Conservation (phyloP, 2,888 invertebrate species). For the Trimorus sp. region DNA sequence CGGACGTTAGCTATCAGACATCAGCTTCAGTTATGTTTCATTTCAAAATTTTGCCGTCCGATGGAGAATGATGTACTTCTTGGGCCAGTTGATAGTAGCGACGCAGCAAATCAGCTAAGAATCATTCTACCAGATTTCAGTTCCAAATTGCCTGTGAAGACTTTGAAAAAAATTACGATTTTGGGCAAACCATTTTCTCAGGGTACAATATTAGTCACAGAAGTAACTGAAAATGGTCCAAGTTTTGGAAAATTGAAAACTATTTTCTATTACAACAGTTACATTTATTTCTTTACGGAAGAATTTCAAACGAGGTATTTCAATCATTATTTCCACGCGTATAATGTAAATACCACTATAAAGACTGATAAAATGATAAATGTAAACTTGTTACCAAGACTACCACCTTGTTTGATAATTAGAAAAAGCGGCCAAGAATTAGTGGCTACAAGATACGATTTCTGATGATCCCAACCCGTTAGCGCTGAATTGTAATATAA, state of each 20-base stretch:
- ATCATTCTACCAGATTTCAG: not conserved
- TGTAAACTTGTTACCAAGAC: constrained; percentile 18
- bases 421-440: constrained; percentile 7
- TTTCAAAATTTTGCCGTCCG: not conserved
- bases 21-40: not conserved
- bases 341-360: constrained; percentile 9
- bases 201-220: constrained; percentile 26
- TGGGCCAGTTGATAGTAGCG: not conserved
- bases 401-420: constrained; percentile 18
- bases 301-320: constrained; percentile 27
- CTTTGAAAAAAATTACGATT: constrained; percentile 19
- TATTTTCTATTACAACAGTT: constrained; percentile 35
- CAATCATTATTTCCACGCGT: constrained; percentile 43
- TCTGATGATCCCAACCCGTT: not conserved
- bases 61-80: not conserved
- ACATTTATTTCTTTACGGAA: constrained; percentile 29
- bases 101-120: not conserved
- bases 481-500: no score
- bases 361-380: constrained; percentile 3
- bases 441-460: constrained; percentile 14
- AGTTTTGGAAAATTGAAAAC: constrained; percentile 44
- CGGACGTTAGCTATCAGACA: constrained; percentile 43
- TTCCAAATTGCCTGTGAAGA: not conserved
- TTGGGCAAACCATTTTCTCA: constrained; percentile 27
- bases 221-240: constrained; percentile 42